Conservation (phyloP, 2,888 invertebrate species). For the Drosophila subquinaria region DNA sequence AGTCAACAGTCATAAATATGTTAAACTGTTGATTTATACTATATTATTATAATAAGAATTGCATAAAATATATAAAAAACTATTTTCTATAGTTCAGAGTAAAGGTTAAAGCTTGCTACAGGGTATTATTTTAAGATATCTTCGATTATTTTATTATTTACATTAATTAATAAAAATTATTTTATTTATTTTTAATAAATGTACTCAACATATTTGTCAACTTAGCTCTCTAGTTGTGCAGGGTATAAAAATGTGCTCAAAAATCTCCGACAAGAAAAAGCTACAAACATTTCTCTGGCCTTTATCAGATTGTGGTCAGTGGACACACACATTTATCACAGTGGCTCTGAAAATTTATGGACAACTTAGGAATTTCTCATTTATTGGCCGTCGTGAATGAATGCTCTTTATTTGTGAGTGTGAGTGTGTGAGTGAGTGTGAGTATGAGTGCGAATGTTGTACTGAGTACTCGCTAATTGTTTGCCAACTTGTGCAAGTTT, state of each 20-base stretch:
- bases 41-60: no score
- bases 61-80: no score
- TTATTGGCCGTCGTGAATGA: conserved; percentile 49
- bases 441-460: conserved; percentile 3
- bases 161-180: neutral
- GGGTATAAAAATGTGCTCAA: conserved; percentile 24
- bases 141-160: no score
- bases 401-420: conserved; percentile 11
- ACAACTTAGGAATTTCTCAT: conserved; percentile 64
- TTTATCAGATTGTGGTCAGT: conserved; percentile 50
- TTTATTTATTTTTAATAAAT: neutral
- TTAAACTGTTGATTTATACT: neutral
- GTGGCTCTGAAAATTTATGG: conserved; percentile 65
- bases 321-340: conserved; percentile 59
- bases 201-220: neutral
- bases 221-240: neutral
- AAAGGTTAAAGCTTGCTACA: no score
- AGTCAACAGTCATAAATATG: neutral
- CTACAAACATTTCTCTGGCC: conserved; percentile 28
- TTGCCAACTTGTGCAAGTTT: conserved; percentile 49
- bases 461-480: conserved; percentile 49
- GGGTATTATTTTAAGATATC: no score
- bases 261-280: conserved; percentile 15
- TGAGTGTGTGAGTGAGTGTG: neutral
- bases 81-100: no score